Base-by-base conservation (phyloP, 2,797 vertebrate genomes). In the Octomys mimax region DNA sequence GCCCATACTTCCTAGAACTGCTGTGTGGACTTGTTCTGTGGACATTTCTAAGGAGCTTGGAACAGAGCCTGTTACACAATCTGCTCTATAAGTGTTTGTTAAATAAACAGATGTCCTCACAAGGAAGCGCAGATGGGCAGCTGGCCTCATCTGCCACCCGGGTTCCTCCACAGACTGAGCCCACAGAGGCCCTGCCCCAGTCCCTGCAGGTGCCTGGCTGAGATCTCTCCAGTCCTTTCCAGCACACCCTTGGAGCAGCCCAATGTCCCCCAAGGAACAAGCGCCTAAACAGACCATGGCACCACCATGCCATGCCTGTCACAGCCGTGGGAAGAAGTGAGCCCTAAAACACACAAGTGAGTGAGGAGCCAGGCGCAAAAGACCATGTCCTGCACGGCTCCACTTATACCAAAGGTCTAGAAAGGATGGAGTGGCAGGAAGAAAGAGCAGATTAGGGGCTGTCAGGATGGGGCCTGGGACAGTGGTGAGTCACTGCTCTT, bases 371-470 rank as follows among this genome's bases (percentile, higher is more conserved):
- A 9, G 24, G 11, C 46, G 0, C 4, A 2, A 3, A 26, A 28
- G 70, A 4, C 77, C 83, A 1, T 0, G 0, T 0, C 5, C 1
- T 1, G 54, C 13, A 0, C 0, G 26, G 0, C 19, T 28, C 16
- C 78, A 0, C 3, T 3, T 3, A 12, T 0, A 1, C 0, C 11
- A 22, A 49, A 24, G 1, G 26, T 31, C 75, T 61, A 87, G 75
- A 10, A 14, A 0, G 4, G 64, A 57, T 0, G 8, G 46, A 26
- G 9, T 26, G 22, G 0, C 4, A 3, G 66, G 12, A 46, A 49
- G 66, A 49, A 61, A 14, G 26, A 80, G 21, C 39, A 39, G 78
- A 2, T 3, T 0, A 21, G 57, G 0, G 5, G 31, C 5, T 31
- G 16, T 46, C 1, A 0, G 14, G 70, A 10, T 3, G 7, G 24